Evolutionary conservation across 2,888 invertebrate genomes (phyloP).

Genomic region (Drosophila atripex): DNA sequence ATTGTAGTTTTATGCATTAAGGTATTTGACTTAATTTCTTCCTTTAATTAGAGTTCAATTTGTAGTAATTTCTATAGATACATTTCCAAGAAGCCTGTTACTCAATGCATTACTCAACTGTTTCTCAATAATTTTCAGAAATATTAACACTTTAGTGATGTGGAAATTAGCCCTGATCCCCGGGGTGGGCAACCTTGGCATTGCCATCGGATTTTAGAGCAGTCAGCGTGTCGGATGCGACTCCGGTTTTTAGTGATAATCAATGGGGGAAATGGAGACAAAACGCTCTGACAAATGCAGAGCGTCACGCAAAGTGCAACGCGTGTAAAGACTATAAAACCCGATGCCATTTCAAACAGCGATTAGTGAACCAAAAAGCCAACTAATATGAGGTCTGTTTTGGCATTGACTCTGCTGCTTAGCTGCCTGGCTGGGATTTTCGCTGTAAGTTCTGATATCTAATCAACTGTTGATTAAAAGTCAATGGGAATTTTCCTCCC

Average conservation of each 20-base stretch:
- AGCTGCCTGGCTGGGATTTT: constrained; percentile 46
- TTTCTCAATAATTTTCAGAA: neutral
- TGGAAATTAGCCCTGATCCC: constrained; percentile 4
- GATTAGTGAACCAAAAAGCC: constrained; percentile 30
- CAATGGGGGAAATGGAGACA: constrained; percentile 25
- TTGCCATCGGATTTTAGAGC: constrained; percentile 15
- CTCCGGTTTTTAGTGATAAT: constrained; percentile 25
- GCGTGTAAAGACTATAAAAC: constrained; percentile 30
- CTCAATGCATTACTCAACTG: neutral
- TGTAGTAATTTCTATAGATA: neutral
- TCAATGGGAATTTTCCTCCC: neutral
- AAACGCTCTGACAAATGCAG: constrained; percentile 20
- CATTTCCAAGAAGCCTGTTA: neutral
- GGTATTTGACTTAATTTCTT: neutral
- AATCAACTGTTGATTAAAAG: neutral
- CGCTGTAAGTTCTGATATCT: constrained; percentile 29
- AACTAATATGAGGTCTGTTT: constrained; percentile 50
- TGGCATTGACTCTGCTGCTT: constrained; percentile 46
- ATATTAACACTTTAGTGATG: neutral
- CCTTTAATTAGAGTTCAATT: neutral
- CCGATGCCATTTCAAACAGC: neutral
- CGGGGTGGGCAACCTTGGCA: constrained; percentile 20
- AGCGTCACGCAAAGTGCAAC: constrained; percentile 22
- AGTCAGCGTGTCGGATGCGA: constrained; percentile 29
- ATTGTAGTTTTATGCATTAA: neutral